Conservation (phyloP, 2,888 invertebrate species). For the Perithous albicinctus region DNA sequence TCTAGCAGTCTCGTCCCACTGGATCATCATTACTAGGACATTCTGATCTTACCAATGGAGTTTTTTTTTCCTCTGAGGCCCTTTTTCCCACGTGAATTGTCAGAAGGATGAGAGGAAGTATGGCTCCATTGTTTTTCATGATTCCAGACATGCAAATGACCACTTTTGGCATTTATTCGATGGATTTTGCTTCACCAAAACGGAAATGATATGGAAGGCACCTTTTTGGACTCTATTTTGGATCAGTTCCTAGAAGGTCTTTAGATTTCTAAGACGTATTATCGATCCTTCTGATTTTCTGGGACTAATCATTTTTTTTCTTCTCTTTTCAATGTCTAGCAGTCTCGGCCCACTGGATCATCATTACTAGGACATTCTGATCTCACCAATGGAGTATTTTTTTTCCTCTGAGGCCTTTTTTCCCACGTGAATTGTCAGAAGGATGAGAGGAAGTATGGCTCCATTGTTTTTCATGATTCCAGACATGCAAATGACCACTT, state of each 20-base stretch:
- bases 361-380: no score
- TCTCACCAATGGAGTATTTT: no score
- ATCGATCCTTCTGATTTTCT: no score
- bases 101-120: background rate
- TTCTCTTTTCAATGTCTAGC: no score
- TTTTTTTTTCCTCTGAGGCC: background rate
- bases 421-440: constrained; percentile 36
- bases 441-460: no score
- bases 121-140: background rate
- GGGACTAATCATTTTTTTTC: no score
- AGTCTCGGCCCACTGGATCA: no score
- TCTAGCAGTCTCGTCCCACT: no score
- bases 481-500: constrained; percentile 1
- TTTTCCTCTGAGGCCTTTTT: constrained; percentile 5
- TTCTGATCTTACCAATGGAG: no score
- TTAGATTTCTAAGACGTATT: no score
- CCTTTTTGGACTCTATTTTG: constrained; percentile 7
- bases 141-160: constrained; percentile 4
- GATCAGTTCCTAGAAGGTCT: no score
- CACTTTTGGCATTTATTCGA: background rate
- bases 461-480: background rate
- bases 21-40: no score
- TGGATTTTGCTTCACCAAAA: background rate
- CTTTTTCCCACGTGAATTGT: constrained; percentile 44
- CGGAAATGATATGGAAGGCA: background rate